Evolutionary conservation across 2,888 invertebrate species (phyloP), one percentile per base, ranked within the genome.

Genomic region (Vesta saturnalis): DNA sequence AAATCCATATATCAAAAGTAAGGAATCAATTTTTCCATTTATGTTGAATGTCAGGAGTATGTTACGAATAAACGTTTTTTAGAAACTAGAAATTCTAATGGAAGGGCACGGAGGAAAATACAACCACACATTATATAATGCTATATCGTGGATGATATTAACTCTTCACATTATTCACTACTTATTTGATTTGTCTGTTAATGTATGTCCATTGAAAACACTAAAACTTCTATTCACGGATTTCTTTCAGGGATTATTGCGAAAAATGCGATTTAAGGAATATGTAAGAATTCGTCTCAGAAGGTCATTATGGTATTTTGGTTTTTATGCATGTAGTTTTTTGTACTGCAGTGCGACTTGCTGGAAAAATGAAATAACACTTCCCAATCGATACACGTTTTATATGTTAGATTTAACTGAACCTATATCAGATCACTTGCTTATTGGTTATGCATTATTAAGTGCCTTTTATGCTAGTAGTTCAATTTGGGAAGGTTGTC

Each of bases 51-150:
- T n/a, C n/a, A n/a, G n/a, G n/a, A n/a, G n/a, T n/a, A n/a, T n/a
- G n/a, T n/a, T n/a, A n/a, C n/a, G n/a, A n/a, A n/a, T n/a, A n/a
- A n/a, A n/a, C n/a, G n/a, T n/a, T n/a, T n/a, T n/a, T n/a, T n/a
- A n/a, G n/a, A n/a, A n/a, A 23, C 23, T 5, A 23, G 23, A 39
- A 39, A n/a, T n/a, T n/a, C n/a, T n/a, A 64, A 74, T 83, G 57
- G 76, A 78, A 22, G 78, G 76, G 67, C 78, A 78, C 65, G 68
- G 81, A 3, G 81, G 80, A 10, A 77, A 79, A 72, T 79, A 80
- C 70, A 81, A 80, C 66, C 83, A 83, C 72, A 76, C 79, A 12
- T 71, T 81, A 60, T 81, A 80, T 30, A 83, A 83, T 76, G 81
- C 77, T 47, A 77, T 78, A 54, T 80, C 81, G 12, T 83, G 83